Base-by-base conservation (phyloP, 1,140 invertebrate species). In the Brachionus rotundiformis region DNA sequence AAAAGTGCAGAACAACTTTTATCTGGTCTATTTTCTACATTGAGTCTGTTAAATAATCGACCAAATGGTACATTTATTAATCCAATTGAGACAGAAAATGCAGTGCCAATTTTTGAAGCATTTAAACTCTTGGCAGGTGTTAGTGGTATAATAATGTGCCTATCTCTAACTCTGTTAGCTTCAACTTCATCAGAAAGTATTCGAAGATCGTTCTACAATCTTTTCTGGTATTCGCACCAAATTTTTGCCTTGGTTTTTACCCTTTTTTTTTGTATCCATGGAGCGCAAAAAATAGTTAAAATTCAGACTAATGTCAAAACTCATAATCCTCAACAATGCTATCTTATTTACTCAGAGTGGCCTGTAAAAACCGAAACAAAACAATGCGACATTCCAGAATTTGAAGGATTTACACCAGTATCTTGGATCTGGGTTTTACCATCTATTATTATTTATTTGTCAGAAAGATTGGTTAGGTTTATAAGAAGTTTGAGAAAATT, bases 191-290 rank as follows among this genome's bases (percentile, higher is more conserved):
- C 87, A 29, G 86, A 87, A 83, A 82, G 85, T 16, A 86, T 88
- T 65, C 86, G 87, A 80, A 84, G 84, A 11, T 87, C 85, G 3
- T 87, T 87, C 76, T 88, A 86, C 85, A 87, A 88, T 82, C 82
- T 88, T 27, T 88, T 88, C 81, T 88, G 87, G 87, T 88, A 85
- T 83, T 87, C 85, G 19, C 87, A 88, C 84, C 87, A 88, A 63
- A 23, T 63, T 27, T 41, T 79, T 25, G 76, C 47, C 0, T 5
- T 16, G 19, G 11, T 79, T 13, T 79, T 16, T 61, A 19, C 33
- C 16, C 13, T 79, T 27, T 25, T 79, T 25, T 16, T 79, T 4
- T 79, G 25, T 25, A 59, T 79, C 19, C 76, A 79, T 16, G 76
- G 76, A n/a, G 19, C 29, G 3, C 44, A 79, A 41, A 19, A 49